Evolutionary conservation across 2,797 vertebrate genomes (phyloP), one percentile per base, ranked within the genome.

Genomic region (Aldrovandia affinis): DNA sequence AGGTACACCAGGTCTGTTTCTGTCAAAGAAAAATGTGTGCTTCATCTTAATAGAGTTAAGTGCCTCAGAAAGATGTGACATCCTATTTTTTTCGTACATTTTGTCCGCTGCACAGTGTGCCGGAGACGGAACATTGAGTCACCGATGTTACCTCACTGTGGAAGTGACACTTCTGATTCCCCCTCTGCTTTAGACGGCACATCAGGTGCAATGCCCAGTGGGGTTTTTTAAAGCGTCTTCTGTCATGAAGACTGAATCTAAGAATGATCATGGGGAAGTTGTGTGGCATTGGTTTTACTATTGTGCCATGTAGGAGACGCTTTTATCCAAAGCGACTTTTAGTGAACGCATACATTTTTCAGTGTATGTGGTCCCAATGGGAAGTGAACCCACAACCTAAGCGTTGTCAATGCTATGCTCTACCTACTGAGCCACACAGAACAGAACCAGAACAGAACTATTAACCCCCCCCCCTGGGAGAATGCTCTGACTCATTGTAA

Each of bases 261-360:
- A 63, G 44, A 39, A 73, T 79, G 81, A 82, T 30, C 42, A 47
- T 50, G 83, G 81, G 61, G 80, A 87, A 81, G 83, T 86, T 82
- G 15, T 20, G 39, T 78, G 83, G 77, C 33, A 39, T 54, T 83
- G 75, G 86, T 88, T 89, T 81, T 88, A 63, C 84, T 89, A 89
- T 87, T 15, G 36, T n/a, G n/a, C n/a, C n/a, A n/a, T n/a, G n/a
- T n/a, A n/a, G n/a, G n/a, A n/a, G n/a, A n/a, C n/a, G n/a, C n/a
- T n/a, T n/a, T n/a, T n/a, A n/a, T n/a, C n/a, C n/a, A n/a, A n/a
- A n/a, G n/a, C n/a, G n/a, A n/a, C n/a, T n/a, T n/a, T n/a, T n/a
- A n/a, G n/a, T n/a, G n/a, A n/a, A n/a, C n/a, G n/a, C n/a, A n/a
- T n/a, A n/a, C n/a, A n/a, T n/a, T n/a, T n/a, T n/a, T n/a, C n/a